phyloP scores from a whole-genome alignment of 2,797 vertebrate species.

The Thamnophis elegans region DNA sequence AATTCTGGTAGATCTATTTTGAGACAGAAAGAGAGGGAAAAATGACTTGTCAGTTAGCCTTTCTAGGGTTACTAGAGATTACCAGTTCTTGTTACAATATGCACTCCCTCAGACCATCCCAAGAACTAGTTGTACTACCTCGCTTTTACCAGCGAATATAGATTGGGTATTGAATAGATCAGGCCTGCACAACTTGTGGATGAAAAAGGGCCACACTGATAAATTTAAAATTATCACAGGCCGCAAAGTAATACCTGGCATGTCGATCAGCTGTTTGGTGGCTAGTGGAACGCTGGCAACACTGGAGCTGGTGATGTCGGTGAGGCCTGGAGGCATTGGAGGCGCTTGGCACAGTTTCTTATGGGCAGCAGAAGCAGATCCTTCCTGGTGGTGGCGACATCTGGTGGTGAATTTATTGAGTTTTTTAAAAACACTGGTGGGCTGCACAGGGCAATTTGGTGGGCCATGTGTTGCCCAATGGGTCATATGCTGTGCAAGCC shows the following conservation, averaged over 20 bases:
- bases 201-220: neutral
- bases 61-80: neutral
- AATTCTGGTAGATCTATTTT: neutral
- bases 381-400: neutral
- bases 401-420: neutral
- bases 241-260: neutral
- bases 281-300: neutral
- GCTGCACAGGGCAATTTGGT: neutral
- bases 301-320: neutral
- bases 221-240: neutral
- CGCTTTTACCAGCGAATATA: neutral
- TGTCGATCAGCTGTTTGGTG: neutral
- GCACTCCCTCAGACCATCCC: neutral
- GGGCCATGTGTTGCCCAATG: neutral
- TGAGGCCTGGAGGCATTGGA: neutral
- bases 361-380: neutral
- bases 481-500: neutral
- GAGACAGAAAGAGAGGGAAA: neutral
- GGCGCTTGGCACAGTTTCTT: neutral
- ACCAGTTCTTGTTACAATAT: neutral
- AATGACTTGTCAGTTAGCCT: neutral
- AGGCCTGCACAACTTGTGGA: neutral
- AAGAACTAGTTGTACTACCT: neutral
- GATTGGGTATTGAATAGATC: neutral
- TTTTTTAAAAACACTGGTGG: neutral